A percentile compares a stretch with the other conserved stretches of the same genome.
These are phyloP conservation scores for Eclectus roratus DNA, from an alignment of 2,113 vertebrate genomes.

Conservation along the genomic window DNA sequence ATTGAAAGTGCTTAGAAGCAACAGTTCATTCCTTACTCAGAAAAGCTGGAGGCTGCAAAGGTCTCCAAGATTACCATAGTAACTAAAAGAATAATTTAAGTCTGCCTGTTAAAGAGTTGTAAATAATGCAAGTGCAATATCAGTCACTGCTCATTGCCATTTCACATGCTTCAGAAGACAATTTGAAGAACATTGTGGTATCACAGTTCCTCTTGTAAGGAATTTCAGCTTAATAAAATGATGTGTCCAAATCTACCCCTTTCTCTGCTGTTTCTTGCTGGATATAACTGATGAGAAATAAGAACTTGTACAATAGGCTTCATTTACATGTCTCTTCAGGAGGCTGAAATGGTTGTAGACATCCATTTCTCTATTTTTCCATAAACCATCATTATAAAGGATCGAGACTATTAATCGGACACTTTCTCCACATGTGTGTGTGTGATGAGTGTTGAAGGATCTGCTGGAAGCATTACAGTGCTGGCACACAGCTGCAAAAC, in stretches of 20 bases:
- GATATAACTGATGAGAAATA: neutral
- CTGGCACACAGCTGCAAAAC: neutral
- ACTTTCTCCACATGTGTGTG: neutral
- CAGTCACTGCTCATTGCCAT: slow-evolving; percentile 1
- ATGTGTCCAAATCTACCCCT: neutral
- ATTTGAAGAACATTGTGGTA: neutral
- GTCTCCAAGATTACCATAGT: slow-evolving; percentile 64
- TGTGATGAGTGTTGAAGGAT: neutral
- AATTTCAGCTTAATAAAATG: neutral
- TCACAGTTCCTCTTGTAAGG: neutral
- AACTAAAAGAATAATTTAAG: slow-evolving; percentile 62
- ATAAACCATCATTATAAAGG: neutral
- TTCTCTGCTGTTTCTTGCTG: neutral
- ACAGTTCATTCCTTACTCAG: slow-evolving; percentile 37
- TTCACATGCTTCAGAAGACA: neutral
- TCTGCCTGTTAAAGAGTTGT: slow-evolving; percentile 49
- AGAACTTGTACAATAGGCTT: neutral
- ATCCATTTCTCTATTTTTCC: neutral
- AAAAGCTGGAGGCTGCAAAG: slow-evolving; percentile 54
- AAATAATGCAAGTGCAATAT: slow-evolving; percentile 52
- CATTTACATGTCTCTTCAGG: neutral
- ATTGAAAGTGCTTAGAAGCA: slow-evolving; percentile 44
- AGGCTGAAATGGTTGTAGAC: neutral
- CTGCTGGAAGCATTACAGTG: neutral
- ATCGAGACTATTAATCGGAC: neutral